Conservation (phyloP, 2,113 vertebrate species). For the Pseudorhombus dupliciocellatus region DNA sequence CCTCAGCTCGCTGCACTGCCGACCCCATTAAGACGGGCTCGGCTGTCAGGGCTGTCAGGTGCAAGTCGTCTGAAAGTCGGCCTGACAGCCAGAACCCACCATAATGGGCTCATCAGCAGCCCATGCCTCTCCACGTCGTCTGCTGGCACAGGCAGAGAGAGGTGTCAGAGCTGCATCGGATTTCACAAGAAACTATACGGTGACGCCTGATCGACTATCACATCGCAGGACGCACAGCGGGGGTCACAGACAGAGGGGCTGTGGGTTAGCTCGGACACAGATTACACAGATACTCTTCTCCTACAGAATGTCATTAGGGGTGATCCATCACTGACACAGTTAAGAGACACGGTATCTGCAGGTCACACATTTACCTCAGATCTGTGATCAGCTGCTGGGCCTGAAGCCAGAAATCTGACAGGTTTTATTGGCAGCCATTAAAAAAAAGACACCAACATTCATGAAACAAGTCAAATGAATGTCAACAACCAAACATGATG, state of each 20-base stretch:
- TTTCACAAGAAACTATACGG: conserved; percentile 1
- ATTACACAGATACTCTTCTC: not conserved
- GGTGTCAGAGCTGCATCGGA: conserved; percentile 1
- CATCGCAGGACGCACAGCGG: not conserved
- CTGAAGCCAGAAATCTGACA: not conserved
- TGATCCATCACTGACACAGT: not conserved
- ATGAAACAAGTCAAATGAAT: not conserved
- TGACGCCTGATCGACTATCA: not conserved
- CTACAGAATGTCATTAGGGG: not conserved
- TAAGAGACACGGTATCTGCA: not conserved
- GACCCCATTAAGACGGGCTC: conserved; percentile 60
- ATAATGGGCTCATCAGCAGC: conserved; percentile 65
- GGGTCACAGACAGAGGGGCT: not conserved
- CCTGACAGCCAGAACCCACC: conserved; percentile 55
- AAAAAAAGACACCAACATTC: not conserved
- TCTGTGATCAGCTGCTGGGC: not conserved
- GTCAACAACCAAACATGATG: not conserved
- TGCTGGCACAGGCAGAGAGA: conserved; percentile 12
- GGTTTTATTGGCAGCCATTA: not conserved
- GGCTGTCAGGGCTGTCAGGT: conserved; percentile 64
- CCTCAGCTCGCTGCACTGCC: conserved; percentile 35
- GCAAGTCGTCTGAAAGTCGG: conserved; percentile 51
- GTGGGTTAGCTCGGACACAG: not conserved
- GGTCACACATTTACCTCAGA: not conserved
- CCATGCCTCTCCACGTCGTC: conserved; percentile 16